A percentile compares a stretch with the other conserved stretches of the same genome.
phyloP scores from a whole-genome alignment of 2,888 invertebrate genomes.

The Ptychoptera albimana region DNA sequence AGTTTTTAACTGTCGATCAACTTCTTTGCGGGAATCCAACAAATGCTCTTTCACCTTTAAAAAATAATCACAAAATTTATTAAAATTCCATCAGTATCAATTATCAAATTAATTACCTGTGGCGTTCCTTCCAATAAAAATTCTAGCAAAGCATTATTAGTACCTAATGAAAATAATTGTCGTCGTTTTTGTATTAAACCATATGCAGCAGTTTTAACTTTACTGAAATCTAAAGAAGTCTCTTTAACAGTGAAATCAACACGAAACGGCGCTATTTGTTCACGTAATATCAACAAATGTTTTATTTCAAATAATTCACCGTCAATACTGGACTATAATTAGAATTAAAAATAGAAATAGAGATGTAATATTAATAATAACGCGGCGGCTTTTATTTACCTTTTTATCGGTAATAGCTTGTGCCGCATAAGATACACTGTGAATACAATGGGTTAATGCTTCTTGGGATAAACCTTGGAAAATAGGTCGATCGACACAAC shows the following conservation, averaged over 20 bases:
- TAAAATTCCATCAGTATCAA: too few species aligned
- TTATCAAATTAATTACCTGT: constrained; percentile 50
- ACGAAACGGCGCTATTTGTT: constrained; percentile 97
- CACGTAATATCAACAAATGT: constrained; percentile 87
- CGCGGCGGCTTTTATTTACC: too few species aligned
- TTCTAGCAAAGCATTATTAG: constrained; percentile 84
- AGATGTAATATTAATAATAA: neutral
- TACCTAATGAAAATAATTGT: constrained; percentile 71
- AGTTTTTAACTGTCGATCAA: constrained; percentile 79
- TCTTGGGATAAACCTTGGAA: constrained; percentile 97
- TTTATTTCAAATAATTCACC: constrained; percentile 95
- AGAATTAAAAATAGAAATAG: constrained; percentile 1
- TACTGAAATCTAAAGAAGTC: constrained; percentile 84
- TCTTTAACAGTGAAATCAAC: constrained; percentile 88
- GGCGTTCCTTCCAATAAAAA: constrained; percentile 88
- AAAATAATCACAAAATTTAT: too few species aligned
- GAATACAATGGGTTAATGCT: constrained; percentile 80
- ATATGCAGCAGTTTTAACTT: constrained; percentile 73
- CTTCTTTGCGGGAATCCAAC: constrained; percentile 89
- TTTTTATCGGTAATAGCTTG: constrained; percentile 59
- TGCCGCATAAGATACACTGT: constrained; percentile 72
- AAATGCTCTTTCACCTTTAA: constrained; percentile 56
- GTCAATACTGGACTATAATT: constrained; percentile 56
- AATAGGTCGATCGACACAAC: constrained; percentile 86
- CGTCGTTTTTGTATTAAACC: constrained; percentile 59